Evolutionary conservation across 2,888 invertebrate genomes (phyloP), one percentile per base, ranked within the genome.

Genomic region (Cheilosia variabilis): DNA sequence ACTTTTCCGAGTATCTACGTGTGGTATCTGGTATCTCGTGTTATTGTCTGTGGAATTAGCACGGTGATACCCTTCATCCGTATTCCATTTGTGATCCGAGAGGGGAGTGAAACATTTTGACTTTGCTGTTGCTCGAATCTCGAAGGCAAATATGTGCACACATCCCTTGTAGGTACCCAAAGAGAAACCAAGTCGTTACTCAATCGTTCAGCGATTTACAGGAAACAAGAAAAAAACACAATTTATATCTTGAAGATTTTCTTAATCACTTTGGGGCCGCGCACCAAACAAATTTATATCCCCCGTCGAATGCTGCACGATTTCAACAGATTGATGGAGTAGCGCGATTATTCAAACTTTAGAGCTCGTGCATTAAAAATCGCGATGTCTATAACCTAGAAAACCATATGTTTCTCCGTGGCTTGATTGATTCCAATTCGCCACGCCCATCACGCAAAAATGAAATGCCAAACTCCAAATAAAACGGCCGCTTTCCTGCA

Each of bases 361-460:
- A 53, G 45, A 75, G 65, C 43, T 69, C 60, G 63, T 37, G 78
- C 78, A 80, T 80, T 84, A 75, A 83, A 84, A 79, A 57, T 71
- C 52, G 66, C 76, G 50, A 68, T 66, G 76, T 77, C 81, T 86
- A 81, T 86, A 86, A 86, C 81, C 86, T 86, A 86, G 86, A 86
- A 86, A 77, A 86, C 86, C 86, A 86, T 86, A 86, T 86, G 81
- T 77, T 81, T 62, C 86, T 66, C 81, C 50, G 60, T 43, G 50
- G 34, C 66, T 86, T 86, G 86, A 86, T 86, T 86, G 76, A 86
- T 86, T 81, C 57, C 81, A 72, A 86, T 86, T 77, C 57, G 63
- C 86, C 86, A 86, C 86, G 86, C 86, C 86, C 81, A 76, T 80
- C 80, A 77, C 81, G 86, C 86, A 86, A 71, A 81, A 76, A 76